Evolutionary conservation across 2,797 vertebrate genomes (phyloP).

Genomic region (Crocidura indochinensis): DNA sequence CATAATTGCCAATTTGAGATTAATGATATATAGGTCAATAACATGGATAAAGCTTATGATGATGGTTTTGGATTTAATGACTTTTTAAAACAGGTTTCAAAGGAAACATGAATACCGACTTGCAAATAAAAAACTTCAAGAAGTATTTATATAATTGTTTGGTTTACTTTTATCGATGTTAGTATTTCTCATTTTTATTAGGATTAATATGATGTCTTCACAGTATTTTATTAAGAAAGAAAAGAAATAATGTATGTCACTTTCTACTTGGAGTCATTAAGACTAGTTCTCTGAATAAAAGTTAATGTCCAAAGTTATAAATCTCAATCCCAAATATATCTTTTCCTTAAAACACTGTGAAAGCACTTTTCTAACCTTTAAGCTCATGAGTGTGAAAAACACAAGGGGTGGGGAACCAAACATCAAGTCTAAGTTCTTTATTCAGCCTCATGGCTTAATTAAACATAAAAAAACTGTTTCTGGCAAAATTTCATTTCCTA

Average conservation of each 20-base stretch:
- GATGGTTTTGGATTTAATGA: neutral
- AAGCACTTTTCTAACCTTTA: neutral
- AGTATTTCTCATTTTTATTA: neutral
- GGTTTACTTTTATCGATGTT: neutral
- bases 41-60: neutral
- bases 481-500: conserved; percentile 71
- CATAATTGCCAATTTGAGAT: neutral
- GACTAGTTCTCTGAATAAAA: neutral
- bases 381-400: neutral
- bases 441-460: conserved; percentile 31
- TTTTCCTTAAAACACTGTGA: neutral
- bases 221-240: neutral
- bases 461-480: conserved; percentile 69
- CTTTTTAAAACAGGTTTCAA: neutral
- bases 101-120: neutral
- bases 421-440: conserved; percentile 51
- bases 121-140: neutral
- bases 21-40: neutral
- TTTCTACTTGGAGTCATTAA: neutral
- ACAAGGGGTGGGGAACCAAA: neutral
- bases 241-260: neutral
- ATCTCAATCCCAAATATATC: neutral
- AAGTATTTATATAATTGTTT: neutral
- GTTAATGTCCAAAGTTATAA: neutral
- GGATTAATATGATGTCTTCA: neutral